phyloP scores from a whole-genome alignment of 2,888 invertebrate species.

The Anthrax anthrax region DNA sequence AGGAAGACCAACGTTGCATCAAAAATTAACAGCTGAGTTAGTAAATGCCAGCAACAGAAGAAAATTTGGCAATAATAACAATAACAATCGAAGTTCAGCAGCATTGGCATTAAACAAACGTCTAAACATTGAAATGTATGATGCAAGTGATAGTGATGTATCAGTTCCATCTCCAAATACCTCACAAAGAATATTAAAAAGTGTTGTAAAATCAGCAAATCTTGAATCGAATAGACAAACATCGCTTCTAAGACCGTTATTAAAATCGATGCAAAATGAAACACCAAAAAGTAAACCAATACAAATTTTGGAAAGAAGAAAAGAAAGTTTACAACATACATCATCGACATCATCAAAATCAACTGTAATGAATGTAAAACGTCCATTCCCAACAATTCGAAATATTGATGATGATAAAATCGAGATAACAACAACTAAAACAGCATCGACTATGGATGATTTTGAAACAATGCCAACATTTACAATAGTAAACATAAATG shows the following conservation, averaged over 20 bases:
- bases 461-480: slow-evolving; percentile 31
- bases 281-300: neutral
- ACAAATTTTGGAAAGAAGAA: neutral
- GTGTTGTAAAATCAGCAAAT: neutral
- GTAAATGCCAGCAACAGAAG: neutral
- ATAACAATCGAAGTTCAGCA: no score
- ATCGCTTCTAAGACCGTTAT: neutral
- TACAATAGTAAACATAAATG: slow-evolving; percentile 33
- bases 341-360: neutral
- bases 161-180: neutral
- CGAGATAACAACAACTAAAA: slow-evolving; percentile 5
- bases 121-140: slow-evolving; percentile 15
- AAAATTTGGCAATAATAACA: neutral
- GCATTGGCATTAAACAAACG: slow-evolving; percentile 11
- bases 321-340: neutral
- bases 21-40: neutral
- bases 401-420: neutral
- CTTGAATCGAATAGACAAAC: neutral
- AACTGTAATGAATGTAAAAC: neutral
- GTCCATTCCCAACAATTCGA: neutral
- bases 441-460: slow-evolving; percentile 21
- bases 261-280: neutral
- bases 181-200: neutral
- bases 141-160: slow-evolving; percentile 12
- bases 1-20: neutral